Conservation (phyloP, 2,888 invertebrate genomes). For the Mycalesis mineus region DNA sequence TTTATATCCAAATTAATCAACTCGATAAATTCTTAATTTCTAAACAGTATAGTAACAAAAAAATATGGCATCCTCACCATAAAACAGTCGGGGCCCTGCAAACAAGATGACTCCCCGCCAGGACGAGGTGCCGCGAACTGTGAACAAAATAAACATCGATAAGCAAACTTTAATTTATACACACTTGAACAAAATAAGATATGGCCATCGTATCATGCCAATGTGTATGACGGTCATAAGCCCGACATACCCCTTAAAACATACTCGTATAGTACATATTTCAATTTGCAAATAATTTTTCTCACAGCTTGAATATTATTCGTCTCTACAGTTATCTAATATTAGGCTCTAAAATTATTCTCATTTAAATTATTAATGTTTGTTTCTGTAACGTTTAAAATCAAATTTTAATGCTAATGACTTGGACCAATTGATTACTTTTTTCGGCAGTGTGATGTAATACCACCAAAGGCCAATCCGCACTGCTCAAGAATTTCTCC, state of each 20-base stretch:
- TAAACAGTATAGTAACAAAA: conserved; percentile 16
- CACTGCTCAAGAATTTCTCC: no score
- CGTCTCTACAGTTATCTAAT: no score
- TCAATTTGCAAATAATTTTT: no score
- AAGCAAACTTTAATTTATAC: conserved; percentile 30
- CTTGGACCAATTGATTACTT: no score
- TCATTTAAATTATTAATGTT: no score
- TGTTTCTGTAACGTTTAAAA: no score
- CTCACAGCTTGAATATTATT: background rate
- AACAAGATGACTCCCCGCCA: conserved; percentile 81
- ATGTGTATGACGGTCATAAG: conserved; percentile 11
- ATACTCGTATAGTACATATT: no score
- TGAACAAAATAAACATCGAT: conserved; percentile 68
- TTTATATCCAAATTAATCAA: conserved; percentile 8
- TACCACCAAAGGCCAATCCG: no score
- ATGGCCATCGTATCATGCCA: conserved; percentile 15
- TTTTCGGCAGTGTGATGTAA: no score
- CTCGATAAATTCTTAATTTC: conserved; percentile 18
- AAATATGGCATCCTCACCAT: conserved; percentile 75
- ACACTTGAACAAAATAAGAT: conserved; percentile 16
- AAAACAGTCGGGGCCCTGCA: conserved; percentile 84
- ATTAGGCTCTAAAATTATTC: no score
- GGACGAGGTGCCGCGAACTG: conserved; percentile 82
- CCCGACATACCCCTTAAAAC: background rate
- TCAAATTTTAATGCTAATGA: no score